Percentiles rank a stretch among this genome's conserved stretches.
These are phyloP conservation scores for Scomber scombrus DNA, from an alignment of 2,113 vertebrate species.

Conservation along the genomic window DNA sequence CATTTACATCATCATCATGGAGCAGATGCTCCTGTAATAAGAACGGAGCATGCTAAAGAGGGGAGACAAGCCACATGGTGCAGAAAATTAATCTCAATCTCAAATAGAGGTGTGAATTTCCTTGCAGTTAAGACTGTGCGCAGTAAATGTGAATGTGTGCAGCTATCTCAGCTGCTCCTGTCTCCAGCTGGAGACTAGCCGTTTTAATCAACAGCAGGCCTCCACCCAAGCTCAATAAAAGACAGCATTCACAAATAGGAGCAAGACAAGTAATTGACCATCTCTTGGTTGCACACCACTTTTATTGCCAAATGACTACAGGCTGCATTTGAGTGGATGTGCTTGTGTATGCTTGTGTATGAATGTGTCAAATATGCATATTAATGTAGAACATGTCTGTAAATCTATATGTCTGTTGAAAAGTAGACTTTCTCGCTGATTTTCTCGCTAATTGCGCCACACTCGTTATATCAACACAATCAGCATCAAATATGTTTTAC, in stretches of 20 bases:
- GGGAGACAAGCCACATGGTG: constrained; percentile 81
- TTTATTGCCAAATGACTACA: constrained; percentile 81
- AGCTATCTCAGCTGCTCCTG: constrained; percentile 72
- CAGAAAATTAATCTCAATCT: constrained; percentile 84
- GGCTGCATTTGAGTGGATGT: constrained; percentile 56
- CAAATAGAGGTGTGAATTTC: constrained; percentile 79
- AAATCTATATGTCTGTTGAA: constrained; percentile 10
- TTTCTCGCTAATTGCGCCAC: background rate
- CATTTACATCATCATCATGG: constrained; percentile 82
- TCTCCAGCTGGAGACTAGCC: constrained; percentile 78
- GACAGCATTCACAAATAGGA: constrained; percentile 80
- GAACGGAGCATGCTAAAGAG: constrained; percentile 76
- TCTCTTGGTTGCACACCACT: constrained; percentile 67
- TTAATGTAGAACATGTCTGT: constrained; percentile 35
- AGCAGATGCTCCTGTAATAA: constrained; percentile 80
- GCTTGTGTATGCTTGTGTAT: constrained; percentile 10
- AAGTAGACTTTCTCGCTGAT: constrained; percentile 21
- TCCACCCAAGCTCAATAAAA: constrained; percentile 82
- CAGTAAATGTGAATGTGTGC: constrained; percentile 69
- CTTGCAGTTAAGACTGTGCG: constrained; percentile 62
- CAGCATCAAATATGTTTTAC: background rate
- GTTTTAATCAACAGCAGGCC: constrained; percentile 84
- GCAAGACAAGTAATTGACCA: constrained; percentile 80
- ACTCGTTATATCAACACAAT: constrained; percentile 24
- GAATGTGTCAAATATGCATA: constrained; percentile 28